These are phyloP conservation scores for Hystrix cristata DNA, from an alignment of 2,113 vertebrate species.

Conservation along the genomic window DNA sequence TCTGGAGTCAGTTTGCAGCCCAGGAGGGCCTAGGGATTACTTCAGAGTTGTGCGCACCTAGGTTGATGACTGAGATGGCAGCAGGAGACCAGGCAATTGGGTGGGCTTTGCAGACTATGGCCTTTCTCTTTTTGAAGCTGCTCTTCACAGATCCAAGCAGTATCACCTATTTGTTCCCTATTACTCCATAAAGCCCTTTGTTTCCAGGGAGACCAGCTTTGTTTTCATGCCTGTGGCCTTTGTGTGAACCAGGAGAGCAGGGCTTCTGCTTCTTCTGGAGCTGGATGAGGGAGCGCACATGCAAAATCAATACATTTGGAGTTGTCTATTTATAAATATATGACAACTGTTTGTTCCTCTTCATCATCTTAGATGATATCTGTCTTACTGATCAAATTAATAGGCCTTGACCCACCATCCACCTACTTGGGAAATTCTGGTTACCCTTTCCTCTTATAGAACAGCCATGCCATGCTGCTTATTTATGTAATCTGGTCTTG, in stretches of 20 bases:
- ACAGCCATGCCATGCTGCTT: background rate
- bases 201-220: background rate
- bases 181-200: fast-evolving
- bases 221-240: background rate
- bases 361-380: background rate
- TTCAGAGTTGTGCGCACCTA: background rate
- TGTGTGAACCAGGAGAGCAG: background rate
- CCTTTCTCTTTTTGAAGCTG: background rate
- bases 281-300: no score
- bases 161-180: background rate
- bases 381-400: background rate
- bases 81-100: background rate
- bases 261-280: background rate
- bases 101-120: background rate
- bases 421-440: no score
- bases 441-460: background rate
- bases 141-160: background rate
- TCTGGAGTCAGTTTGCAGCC: background rate
- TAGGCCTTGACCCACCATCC: background rate
- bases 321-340: background rate
- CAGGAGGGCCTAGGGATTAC: background rate
- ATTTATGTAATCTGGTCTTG: background rate
- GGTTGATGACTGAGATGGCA: background rate
- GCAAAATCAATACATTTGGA: background rate
- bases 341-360: background rate